Base-by-base conservation (phyloP, 2,113 vertebrate genomes). In the Alaudala cheleensis region DNA sequence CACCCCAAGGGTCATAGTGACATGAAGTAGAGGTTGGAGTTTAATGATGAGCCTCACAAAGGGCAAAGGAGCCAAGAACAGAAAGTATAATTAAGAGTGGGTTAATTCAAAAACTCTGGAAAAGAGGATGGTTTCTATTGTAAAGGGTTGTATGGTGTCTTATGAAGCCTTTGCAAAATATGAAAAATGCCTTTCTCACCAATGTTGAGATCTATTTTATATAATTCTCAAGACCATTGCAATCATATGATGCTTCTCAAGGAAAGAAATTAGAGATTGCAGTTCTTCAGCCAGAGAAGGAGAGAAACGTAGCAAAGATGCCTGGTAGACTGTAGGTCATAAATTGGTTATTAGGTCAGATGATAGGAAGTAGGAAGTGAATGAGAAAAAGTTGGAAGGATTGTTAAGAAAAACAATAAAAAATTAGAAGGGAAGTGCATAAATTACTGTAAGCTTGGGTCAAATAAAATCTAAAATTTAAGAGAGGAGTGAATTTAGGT, bases 351-450 rank as follows among this genome's bases (percentile, higher is more conserved):
- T 80, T 39, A 86, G 88, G 80, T 95, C 88, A 92, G 89, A 80
- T 95, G 62, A 92, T 90, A 90, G 62, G 50, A 88, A 90, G 62
- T 81, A 77, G 62, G 58, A 95, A 24, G 49, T 93, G 28, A 96
- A 49, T 40, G 49, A 88, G 58, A 85, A 92, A 61, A 72, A 92
- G 28, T 4, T 92, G 31, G 28, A 80, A 92, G 67, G n/a, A 40
- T 53, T 54, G 74, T 67, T 86, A 92, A 82, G 49, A 53, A 61
- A 81, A 39, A 62, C 62, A 66, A 25, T n/a, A n/a, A 76, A 86
- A 67, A 73, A 44, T 57, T 10, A 77, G 24, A 73, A 51, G 21
- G 50, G 49, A 80, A 54, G 20, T 49, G 24, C 17, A 23, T 86
- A 44, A 76, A 73, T 81, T 78, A 56, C 34, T 51, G 10, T 87